phyloP scores from a whole-genome alignment of 2,113 vertebrate genomes.

The Grus americana region DNA sequence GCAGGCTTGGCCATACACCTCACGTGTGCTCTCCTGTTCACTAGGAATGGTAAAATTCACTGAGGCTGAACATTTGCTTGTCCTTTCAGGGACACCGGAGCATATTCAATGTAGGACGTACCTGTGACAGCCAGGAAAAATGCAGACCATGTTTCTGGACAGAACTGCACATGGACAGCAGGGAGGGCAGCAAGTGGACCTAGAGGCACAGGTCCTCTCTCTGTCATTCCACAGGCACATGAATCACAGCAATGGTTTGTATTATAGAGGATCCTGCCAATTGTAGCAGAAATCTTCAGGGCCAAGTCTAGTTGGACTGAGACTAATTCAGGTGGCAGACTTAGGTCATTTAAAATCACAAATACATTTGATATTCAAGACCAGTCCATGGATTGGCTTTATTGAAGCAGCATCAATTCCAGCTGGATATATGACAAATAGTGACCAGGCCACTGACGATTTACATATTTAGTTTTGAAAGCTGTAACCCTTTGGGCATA shows the following conservation, averaged over 20 bases:
- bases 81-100: not conserved
- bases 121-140: not conserved
- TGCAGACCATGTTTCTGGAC: not conserved
- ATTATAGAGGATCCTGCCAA: not conserved
- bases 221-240: not conserved
- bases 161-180: not conserved
- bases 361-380: constrained; percentile 37
- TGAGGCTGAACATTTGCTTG: not conserved
- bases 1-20: not conserved
- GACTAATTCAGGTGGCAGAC: not conserved
- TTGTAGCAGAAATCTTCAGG: not conserved
- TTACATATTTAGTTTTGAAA: constrained; percentile 58
- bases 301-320: not conserved
- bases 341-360: not conserved
- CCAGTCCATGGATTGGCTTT: constrained; percentile 24
- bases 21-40: not conserved
- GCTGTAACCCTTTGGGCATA: constrained; percentile 47
- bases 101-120: not conserved
- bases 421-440: constrained; percentile 54
- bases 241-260: not conserved
- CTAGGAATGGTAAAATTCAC: not conserved
- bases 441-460: constrained; percentile 24
- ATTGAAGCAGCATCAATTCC: constrained; percentile 49
- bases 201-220: not conserved
- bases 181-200: not conserved